Base-by-base conservation (phyloP, 2,888 invertebrate genomes). In the Dromius quadrimaculatus region DNA sequence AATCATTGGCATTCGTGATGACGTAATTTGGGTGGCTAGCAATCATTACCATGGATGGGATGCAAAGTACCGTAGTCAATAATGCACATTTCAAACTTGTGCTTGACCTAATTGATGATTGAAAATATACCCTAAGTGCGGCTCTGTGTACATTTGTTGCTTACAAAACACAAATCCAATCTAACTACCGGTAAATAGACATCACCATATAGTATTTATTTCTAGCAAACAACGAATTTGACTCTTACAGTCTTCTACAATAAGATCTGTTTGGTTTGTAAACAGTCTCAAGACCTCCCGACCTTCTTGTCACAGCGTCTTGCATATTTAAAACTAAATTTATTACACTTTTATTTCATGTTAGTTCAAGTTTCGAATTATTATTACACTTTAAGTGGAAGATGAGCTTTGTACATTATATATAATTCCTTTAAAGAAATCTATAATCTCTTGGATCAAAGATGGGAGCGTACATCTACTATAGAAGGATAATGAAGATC, bases 261-360 rank as follows among this genome's bases (percentile, higher is more conserved):
- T 54, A 54, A 28, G 13, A 28, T 54, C 50, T 54, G 15, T 28
- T 54, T 54, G 15, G 11, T 54, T 9, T 28, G 50, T 54, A 54
- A 54, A 54, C 50, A 54, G 8, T 15, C 15, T 28, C 50, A 54
- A 54, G 50, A 28, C 28, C 28, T 9, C 8, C 50, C 2, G 9
- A 28, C 50, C 28, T 13, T 6, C 50, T 9, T 54, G 23, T 54
- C 50, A 23, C 15, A 54, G 19, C 28, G 50, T 54, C 50, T 54
- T 54, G 50, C 50, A 54, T 54, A 54, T 54, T 54, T 28, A 54
- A 54, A 54, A 54, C 50, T 54, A 15, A 54, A 54, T 54, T 54
- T 23, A 54, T 54, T 54, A 32, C 28, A 28, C 28, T 54, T 54
- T 54, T 28, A 32, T 54, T 28, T 28, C 8, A 8, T 23, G 15